Evolutionary conservation across 2,888 invertebrate genomes (phyloP).

Genomic region (Chorisops tibialis): DNA sequence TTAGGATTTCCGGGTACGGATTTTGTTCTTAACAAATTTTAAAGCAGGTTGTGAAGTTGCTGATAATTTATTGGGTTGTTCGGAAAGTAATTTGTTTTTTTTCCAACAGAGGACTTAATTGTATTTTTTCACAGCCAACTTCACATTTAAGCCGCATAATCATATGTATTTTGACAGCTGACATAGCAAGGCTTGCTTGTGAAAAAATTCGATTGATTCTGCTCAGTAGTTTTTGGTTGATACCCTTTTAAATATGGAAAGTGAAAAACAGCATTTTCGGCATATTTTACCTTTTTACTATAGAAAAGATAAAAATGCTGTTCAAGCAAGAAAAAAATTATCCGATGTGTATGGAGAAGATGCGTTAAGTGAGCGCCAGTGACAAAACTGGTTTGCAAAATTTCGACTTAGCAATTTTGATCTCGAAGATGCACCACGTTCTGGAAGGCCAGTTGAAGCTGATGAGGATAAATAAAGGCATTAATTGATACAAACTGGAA

Average conservation of each 20-base stretch:
- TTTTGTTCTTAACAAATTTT: no score
- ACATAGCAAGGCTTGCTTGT: background rate
- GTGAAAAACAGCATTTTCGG: background rate
- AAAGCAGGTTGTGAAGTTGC: no score
- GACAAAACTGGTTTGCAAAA: background rate
- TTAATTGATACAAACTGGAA: no score
- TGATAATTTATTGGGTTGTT: no score
- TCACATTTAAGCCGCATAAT: no score
- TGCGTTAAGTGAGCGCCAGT: background rate
- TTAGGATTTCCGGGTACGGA: no score
- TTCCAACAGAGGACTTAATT: no score
- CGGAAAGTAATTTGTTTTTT: no score
- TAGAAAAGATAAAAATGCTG: constrained; percentile 9
- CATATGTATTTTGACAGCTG: background rate
- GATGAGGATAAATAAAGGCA: background rate
- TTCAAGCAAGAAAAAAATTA: constrained; percentile 11
- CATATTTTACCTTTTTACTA: constrained; percentile 9
- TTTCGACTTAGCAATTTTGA: background rate
- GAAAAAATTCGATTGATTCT: background rate
- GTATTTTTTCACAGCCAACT: no score
- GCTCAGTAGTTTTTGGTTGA: background rate
- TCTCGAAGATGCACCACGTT: background rate
- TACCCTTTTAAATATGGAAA: background rate
- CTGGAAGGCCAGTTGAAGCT: constrained; percentile 2
- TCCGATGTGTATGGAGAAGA: constrained; percentile 6